Base-by-base conservation (phyloP, 2,113 vertebrate species). In the Onychostruthus taczanowskii region DNA sequence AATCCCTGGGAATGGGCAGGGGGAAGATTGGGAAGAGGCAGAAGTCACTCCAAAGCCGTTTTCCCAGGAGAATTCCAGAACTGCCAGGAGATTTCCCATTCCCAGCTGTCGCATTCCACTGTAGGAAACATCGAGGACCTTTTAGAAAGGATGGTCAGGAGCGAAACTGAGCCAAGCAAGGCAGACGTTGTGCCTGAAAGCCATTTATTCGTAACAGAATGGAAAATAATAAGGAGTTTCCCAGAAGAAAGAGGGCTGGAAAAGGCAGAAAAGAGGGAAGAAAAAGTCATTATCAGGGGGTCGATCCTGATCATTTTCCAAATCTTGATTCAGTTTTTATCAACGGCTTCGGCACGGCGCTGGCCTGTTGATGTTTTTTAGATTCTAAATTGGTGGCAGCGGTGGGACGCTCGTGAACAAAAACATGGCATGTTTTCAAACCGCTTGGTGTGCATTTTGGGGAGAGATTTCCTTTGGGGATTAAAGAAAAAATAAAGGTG, bases 151-250 rank as follows among this genome's bases (percentile, higher is more conserved):
- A 14, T 1, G 6, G 15, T 1, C 31, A 6, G 49, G 16, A 44
- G 16, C 0, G 3, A 19, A 53, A n/a, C 1, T 17, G 13, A 24
- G 13, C 39, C 30, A 7, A 5, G 4, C 1, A 9, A 44, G 24
- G 39, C 37, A 16, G 6, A 14, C 3, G 3, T 1, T 5, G 30
- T 0, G 2, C 7, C 47, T 1, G 19, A 23, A 39, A n/a, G 4
- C 8, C 5, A 0, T 35, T 53, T 14, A 6, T 9, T 28, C 11
- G 24, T 3, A 11, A 13, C 2, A 2, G 13, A 4, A 50, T 11
- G n/a, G 20, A 37, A 30, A 27, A 63, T 16, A 13, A 26, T 33
- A 52, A 43, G 14, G 30, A n/a, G 30, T 1, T 22, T 37, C 23
- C 47, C 47, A 10, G 59, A 14, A 5, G 4, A 22, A 78, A 43